Conservation (phyloP, 1,140 invertebrate species). For the Oedothorax gibbosus region DNA sequence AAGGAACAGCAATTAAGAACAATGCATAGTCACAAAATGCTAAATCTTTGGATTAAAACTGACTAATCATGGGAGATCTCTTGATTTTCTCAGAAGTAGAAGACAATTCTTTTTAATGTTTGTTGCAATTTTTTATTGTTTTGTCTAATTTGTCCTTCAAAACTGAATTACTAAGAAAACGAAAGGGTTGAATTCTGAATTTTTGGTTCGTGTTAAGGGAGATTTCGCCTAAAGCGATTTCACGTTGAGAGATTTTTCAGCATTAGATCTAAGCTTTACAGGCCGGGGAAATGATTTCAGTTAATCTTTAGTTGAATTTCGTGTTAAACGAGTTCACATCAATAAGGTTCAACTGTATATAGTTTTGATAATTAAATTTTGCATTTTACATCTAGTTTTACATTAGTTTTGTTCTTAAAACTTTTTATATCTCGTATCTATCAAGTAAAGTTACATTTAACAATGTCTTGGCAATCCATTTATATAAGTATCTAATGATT, state of each 20-base stretch:
- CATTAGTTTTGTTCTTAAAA: too few relatives aligned
- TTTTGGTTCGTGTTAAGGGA: background rate
- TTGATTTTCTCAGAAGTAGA: too few relatives aligned
- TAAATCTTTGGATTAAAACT: too few relatives aligned
- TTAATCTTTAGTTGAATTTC: background rate
- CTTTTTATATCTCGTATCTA: too few relatives aligned
- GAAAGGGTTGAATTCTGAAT: background rate
- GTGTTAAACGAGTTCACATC: background rate
- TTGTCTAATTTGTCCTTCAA: background rate
- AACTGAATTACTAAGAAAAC: background rate
- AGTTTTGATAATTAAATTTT: slow-evolving; percentile 7
- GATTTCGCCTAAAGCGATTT: background rate
- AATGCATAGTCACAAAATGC: too few relatives aligned
- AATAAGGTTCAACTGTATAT: background rate
- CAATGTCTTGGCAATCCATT: too few relatives aligned
- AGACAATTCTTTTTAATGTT: background rate
- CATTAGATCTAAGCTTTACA: background rate
- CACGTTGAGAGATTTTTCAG: background rate
- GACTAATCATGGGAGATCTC: too few relatives aligned
- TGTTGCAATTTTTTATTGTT: background rate
- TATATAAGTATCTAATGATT: background rate
- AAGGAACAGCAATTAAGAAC: too few relatives aligned
- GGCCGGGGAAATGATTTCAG: background rate
- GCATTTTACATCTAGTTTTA: too few relatives aligned
- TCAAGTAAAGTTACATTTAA: too few relatives aligned